phyloP scores from a whole-genome alignment of 1,140 invertebrate species.

The Drusus annulatus region DNA sequence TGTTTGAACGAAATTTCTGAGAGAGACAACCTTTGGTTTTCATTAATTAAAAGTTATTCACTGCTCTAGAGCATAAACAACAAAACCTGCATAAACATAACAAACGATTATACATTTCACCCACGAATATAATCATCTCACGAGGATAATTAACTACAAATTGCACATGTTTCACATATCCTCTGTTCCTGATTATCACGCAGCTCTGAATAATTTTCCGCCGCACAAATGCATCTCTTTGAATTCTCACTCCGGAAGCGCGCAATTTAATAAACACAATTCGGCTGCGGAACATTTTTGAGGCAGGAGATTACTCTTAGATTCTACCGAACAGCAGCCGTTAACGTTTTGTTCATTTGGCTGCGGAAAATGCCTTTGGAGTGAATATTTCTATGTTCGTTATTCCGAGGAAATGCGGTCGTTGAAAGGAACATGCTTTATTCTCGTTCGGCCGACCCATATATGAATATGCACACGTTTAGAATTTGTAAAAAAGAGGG shows the following conservation, averaged over 20 bases:
- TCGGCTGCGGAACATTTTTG: not conserved
- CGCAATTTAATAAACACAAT: conserved; percentile 24
- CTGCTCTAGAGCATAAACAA: too few species aligned
- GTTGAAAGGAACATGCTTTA: not conserved
- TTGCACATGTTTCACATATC: too few species aligned
- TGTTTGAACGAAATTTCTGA: too few species aligned
- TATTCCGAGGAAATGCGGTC: conserved; percentile 23
- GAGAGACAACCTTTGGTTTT: too few species aligned
- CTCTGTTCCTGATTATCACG: too few species aligned
- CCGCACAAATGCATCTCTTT: not conserved
- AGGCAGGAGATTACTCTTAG: conserved; percentile 10
- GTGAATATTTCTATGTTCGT: conserved; percentile 31
- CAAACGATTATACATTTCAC: too few species aligned
- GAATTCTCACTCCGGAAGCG: not conserved
- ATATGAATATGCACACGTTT: not conserved
- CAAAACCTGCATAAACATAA: too few species aligned
- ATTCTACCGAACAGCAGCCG: not conserved
- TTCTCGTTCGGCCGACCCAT: not conserved
- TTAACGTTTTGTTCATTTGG: conserved; percentile 21
- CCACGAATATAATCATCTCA: too few species aligned
- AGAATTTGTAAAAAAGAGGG: not conserved
- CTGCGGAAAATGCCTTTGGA: not conserved
- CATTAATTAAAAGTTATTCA: too few species aligned
- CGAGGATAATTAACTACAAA: too few species aligned
- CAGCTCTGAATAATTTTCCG: not conserved